A percentile compares a stretch with the other conserved stretches of the same genome.
Evolutionary conservation across 2,888 invertebrate species (phyloP).

Genomic region (Cataglyphis albicans): DNA sequence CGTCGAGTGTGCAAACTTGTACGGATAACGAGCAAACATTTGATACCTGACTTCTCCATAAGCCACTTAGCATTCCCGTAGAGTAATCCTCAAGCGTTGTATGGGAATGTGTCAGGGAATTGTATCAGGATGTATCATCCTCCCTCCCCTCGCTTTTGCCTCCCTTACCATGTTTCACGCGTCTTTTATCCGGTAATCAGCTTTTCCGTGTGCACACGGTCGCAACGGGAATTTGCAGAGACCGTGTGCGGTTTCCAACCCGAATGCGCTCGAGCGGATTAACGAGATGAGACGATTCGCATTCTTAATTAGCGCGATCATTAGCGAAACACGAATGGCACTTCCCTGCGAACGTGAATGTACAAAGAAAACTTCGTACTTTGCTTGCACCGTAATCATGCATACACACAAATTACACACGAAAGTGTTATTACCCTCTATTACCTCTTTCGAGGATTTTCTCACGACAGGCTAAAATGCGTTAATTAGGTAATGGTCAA

Average conservation of each 20-base stretch:
- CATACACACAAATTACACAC: neutral
- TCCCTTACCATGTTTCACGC: conserved; percentile 20
- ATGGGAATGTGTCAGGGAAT: neutral
- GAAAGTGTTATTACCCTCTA: neutral
- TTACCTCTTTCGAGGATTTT: neutral
- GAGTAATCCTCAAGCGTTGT: conserved; percentile 4
- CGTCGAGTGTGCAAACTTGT: conserved; percentile 17
- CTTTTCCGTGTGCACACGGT: conserved; percentile 29
- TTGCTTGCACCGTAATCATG: neutral
- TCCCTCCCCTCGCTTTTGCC: neutral
- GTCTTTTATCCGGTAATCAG: conserved; percentile 40
- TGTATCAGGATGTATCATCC: conserved; percentile 33
- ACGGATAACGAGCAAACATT: conserved; percentile 12
- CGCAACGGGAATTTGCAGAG: conserved; percentile 28
- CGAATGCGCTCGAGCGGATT: conserved; percentile 13
- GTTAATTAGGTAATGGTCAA: neutral
- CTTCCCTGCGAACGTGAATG: conserved; percentile 19
- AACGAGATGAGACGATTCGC: conserved; percentile 24
- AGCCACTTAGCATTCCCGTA: conserved; percentile 32
- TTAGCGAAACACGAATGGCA: conserved; percentile 39
- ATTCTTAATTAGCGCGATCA: conserved; percentile 47
- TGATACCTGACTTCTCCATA: conserved; percentile 30
- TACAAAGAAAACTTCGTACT: neutral
- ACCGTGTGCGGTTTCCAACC: conserved; percentile 17
- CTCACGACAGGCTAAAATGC: neutral